Evolutionary conservation across 2,797 vertebrate species (phyloP).

Genomic region (Artibeus jamaicensis): DNA sequence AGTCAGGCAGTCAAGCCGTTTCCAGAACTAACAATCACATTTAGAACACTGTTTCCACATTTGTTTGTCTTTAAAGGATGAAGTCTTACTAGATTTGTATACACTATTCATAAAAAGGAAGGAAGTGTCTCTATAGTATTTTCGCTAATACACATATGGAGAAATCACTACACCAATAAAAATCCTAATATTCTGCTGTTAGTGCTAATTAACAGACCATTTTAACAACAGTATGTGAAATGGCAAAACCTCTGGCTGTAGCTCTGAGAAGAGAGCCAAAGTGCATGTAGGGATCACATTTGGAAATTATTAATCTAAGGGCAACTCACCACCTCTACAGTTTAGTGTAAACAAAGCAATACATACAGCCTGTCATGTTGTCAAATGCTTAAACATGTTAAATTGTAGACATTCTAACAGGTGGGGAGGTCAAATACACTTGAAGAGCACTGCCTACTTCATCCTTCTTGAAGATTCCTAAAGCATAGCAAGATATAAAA

Average conservation of each 20-base stretch:
- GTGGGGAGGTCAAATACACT: neutral
- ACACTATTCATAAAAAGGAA: neutral
- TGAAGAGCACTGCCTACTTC: neutral
- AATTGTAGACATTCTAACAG: neutral
- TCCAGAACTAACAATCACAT: slow-evolving; percentile 20
- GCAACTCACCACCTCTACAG: neutral
- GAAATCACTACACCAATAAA: neutral
- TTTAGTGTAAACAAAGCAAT: neutral
- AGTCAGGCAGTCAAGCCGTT: slow-evolving; percentile 16
- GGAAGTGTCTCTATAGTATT: neutral
- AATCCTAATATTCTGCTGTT: neutral
- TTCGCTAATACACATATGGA: neutral
- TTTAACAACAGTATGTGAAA: neutral
- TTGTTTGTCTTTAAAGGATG: neutral
- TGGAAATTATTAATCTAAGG: neutral
- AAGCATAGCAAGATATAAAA: neutral
- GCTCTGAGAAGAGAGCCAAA: neutral
- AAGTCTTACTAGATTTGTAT: neutral
- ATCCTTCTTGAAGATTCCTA: neutral
- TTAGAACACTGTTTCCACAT: neutral
- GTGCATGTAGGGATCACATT: neutral
- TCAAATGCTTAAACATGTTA: neutral
- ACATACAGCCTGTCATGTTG: neutral
- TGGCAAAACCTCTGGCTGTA: neutral
- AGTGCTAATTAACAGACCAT: neutral